Conservation (phyloP, 35 echinoderm and acorn worm genomes). For the Ophiothrix spiculata region DNA sequence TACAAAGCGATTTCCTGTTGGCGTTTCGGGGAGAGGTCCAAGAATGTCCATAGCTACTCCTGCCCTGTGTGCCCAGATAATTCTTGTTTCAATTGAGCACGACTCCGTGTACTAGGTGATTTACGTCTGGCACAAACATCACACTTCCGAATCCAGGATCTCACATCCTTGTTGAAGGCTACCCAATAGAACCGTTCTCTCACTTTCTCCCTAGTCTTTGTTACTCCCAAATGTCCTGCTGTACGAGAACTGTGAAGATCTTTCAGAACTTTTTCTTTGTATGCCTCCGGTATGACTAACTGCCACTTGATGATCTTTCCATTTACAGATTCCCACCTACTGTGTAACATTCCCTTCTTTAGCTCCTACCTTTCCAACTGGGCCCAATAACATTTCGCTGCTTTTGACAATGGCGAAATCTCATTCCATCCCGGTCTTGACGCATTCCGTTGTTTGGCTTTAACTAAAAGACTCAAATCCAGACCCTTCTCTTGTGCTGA, state of each 20-base stretch:
- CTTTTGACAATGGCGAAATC: no score
- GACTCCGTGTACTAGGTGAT: slow-evolving; percentile 9
- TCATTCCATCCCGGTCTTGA: no score
- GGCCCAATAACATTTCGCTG: slow-evolving; percentile 41
- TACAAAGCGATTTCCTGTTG: slow-evolving; percentile 52
- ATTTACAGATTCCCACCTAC: slow-evolving; percentile 42
- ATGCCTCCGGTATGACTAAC: not conserved
- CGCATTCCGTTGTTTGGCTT: no score
- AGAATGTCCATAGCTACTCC: slow-evolving; percentile 68
- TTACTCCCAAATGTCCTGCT: slow-evolving; percentile 37
- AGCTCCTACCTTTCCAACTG: slow-evolving; percentile 37
- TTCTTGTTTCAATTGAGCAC: slow-evolving; percentile 37
- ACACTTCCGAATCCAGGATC: slow-evolving; percentile 12
- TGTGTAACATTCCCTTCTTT: slow-evolving; percentile 24
- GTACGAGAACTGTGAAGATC: slow-evolving; percentile 31
- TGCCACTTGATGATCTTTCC: not conserved
- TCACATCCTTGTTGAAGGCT: slow-evolving; percentile 22
- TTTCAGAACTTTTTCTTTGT: not conserved
- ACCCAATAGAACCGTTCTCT: slow-evolving; percentile 29
- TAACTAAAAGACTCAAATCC: no score
- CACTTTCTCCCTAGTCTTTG: slow-evolving; percentile 16
- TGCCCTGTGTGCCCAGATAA: slow-evolving; percentile 51
- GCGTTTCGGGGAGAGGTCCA: slow-evolving; percentile 61
- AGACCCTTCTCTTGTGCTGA: no score
- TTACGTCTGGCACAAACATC: slow-evolving; percentile 35